These are phyloP conservation scores for Sceliomorpha sp. DNA, from an alignment of 2,888 invertebrate species.

Conservation along the genomic window DNA sequence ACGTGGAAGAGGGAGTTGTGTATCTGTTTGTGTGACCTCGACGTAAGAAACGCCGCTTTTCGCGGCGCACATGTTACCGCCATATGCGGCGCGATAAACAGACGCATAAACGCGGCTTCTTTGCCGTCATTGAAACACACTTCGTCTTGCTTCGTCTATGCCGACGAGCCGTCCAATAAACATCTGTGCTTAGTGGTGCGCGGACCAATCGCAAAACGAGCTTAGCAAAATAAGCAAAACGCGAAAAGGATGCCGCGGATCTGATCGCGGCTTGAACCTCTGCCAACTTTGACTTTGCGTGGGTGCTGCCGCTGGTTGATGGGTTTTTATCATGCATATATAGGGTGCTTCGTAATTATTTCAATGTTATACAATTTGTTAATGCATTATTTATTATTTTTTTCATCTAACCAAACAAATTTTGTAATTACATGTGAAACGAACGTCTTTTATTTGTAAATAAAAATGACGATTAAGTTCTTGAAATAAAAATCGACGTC, in stretches of 20 bases:
- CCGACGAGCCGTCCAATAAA: constrained; percentile 61
- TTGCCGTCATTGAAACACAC: constrained; percentile 58
- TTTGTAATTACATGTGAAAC: too few relatives aligned
- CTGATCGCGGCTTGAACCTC: constrained; percentile 62
- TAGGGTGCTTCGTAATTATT: constrained; percentile 7
- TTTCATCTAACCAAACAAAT: too few relatives aligned
- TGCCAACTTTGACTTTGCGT: constrained; percentile 61
- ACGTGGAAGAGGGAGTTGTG: constrained; percentile 24
- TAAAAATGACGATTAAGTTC: too few relatives aligned
- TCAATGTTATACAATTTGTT: neutral
- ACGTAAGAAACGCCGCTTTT: constrained; percentile 52
- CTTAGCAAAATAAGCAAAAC: constrained; percentile 63
- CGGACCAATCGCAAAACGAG: constrained; percentile 57
- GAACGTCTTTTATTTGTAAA: too few relatives aligned
- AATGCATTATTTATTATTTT: too few relatives aligned
- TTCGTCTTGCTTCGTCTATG: constrained; percentile 37
- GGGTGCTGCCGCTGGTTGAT: constrained; percentile 23
- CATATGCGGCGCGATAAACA: constrained; percentile 78
- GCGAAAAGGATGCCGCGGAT: constrained; percentile 58
- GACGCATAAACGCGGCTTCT: constrained; percentile 73
- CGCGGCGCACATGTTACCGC: constrained; percentile 75
- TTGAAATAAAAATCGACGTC: too few relatives aligned
- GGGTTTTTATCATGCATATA: constrained; percentile 24
- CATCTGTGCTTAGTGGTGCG: constrained; percentile 57
- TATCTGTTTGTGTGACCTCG: constrained; percentile 62